Evolutionary conservation across 2,888 invertebrate genomes (phyloP).

Genomic region (Tetragonisca angustula): DNA sequence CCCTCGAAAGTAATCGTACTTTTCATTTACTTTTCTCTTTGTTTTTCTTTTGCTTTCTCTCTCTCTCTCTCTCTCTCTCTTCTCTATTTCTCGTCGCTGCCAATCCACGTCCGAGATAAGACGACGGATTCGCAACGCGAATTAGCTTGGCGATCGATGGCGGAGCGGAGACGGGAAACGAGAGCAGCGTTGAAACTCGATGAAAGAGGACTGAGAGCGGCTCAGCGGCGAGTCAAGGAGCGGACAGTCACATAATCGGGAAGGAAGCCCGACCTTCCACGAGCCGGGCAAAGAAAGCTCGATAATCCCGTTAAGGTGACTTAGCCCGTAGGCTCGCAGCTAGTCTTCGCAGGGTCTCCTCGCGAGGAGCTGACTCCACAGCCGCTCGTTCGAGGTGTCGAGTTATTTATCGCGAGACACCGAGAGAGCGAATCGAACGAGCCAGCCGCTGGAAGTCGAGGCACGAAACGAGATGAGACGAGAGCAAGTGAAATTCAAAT

Average conservation of each 20-base stretch:
- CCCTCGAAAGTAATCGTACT: background rate
- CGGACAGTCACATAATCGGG: slow-evolving; percentile 41
- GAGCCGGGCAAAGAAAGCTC: slow-evolving; percentile 34
- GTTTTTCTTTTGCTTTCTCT: background rate
- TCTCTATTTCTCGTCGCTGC: background rate
- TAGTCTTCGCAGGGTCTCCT: slow-evolving; percentile 62
- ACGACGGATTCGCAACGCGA: background rate
- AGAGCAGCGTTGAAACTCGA: background rate
- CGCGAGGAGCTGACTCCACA: background rate
- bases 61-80: background rate
- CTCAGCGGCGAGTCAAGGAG: background rate
- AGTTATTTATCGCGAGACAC: slow-evolving; percentile 42
- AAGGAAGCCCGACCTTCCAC: slow-evolving; percentile 49
- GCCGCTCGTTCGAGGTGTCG: slow-evolving; percentile 31
- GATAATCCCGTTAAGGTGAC: slow-evolving; percentile 61
- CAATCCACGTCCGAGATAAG: too few species aligned
- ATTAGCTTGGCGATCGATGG: background rate
- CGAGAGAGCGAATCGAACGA: background rate
- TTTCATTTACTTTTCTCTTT: background rate
- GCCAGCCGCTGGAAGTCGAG: slow-evolving; percentile 13
- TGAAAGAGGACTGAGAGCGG: background rate
- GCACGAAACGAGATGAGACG: background rate
- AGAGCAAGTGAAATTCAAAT: background rate
- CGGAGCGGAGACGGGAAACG: background rate
- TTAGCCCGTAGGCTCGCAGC: slow-evolving; percentile 29